A percentile compares a stretch with the other conserved stretches of the same genome.
phyloP scores from a whole-genome alignment of 2,797 vertebrate species.

The Hozukius guyotensis region DNA sequence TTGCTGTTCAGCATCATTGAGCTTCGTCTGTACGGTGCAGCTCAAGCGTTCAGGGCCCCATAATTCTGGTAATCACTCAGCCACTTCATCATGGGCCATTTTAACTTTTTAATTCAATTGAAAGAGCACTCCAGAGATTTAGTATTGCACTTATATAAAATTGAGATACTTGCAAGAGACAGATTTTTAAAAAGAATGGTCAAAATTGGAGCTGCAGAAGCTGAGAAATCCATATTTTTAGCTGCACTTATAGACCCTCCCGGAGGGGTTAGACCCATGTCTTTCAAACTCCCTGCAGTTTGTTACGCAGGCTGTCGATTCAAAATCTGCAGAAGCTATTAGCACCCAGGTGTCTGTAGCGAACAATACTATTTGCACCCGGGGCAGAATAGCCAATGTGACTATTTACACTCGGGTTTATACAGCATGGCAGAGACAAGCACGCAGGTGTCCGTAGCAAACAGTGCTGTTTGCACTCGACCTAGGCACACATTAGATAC shows the following conservation, averaged over 20 bases:
- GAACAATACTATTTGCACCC: too few relatives aligned
- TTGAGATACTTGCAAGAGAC: neutral
- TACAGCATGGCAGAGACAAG: too few relatives aligned
- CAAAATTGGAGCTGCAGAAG: neutral
- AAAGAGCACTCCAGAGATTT: constrained; percentile 10
- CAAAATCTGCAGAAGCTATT: too few relatives aligned
- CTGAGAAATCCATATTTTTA: neutral
- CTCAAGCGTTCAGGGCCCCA: neutral
- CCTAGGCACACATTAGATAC: too few relatives aligned
- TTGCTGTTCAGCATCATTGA: constrained; percentile 30
- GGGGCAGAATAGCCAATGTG: too few relatives aligned
- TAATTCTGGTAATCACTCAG: constrained; percentile 28
- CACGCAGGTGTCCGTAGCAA: too few relatives aligned
- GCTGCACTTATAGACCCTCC: neutral
- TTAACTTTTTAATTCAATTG: constrained; percentile 20
- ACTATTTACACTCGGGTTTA: too few relatives aligned
- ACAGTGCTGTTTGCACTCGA: too few relatives aligned
- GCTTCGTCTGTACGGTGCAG: constrained; percentile 8
- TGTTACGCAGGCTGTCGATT: too few relatives aligned
- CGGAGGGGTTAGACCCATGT: neutral
- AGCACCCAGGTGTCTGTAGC: too few relatives aligned
- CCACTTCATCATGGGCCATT: constrained; percentile 30
- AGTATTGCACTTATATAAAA: neutral
- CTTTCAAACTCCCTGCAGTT: neutral
- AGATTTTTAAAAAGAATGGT: neutral